Conservation (phyloP, 1,140 invertebrate species). For the Nephila pilipes region DNA sequence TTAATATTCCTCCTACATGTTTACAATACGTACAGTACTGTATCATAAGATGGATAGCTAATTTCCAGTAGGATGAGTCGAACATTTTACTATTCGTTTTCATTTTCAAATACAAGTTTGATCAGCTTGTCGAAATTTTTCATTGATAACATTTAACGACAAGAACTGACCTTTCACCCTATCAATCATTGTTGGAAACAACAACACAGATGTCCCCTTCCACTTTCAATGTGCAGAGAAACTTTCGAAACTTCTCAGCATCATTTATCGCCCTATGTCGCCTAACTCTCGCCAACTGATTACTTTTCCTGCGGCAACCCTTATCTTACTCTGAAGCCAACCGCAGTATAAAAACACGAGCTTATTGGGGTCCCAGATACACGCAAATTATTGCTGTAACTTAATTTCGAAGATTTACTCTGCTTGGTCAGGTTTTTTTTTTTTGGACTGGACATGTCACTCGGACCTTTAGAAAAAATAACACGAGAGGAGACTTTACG, state of each 20-base stretch:
- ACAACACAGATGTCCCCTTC: neutral
- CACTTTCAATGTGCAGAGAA: neutral
- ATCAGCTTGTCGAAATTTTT: neutral
- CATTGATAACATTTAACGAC: neutral
- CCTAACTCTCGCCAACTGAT: neutral
- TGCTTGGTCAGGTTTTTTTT: neutral
- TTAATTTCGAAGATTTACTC: neutral
- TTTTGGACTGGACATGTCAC: slow-evolving; percentile 13
- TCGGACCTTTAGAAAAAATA: slow-evolving; percentile 85
- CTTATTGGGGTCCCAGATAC: neutral
- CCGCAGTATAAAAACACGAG: slow-evolving; percentile 27
- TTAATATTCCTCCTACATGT: too few relatives aligned
- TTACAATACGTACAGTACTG: too few relatives aligned
- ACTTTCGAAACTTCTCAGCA: neutral
- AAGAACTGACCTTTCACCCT: neutral
- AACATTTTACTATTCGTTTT: too few relatives aligned
- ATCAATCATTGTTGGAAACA: neutral
- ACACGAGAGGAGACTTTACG: slow-evolving; percentile 89
- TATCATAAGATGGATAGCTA: too few relatives aligned
- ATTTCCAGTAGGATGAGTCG: too few relatives aligned
- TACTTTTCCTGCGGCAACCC: slow-evolving; percentile 12
- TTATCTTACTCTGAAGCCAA: neutral
- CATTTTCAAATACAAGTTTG: neutral
- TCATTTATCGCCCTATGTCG: neutral
- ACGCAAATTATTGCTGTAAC: neutral